A percentile compares a stretch with the other conserved stretches of the same genome.
phyloP scores from a whole-genome alignment of 2,888 invertebrate species.

The Stenodema calcarata region DNA sequence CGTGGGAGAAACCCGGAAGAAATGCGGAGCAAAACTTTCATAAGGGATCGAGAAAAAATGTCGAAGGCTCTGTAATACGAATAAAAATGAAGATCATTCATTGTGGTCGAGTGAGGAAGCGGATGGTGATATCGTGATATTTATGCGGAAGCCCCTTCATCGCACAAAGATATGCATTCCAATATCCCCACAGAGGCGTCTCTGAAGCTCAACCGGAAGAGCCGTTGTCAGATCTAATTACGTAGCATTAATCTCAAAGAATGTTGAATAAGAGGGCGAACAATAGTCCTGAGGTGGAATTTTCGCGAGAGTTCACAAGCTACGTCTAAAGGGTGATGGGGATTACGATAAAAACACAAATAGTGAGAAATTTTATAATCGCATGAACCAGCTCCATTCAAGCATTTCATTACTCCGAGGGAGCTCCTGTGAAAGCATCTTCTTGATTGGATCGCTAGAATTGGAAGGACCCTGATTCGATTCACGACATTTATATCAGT shows the following conservation, averaged over 20 bases:
- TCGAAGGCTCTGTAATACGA: not conserved
- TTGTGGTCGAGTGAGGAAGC: not conserved
- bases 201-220: not conserved
- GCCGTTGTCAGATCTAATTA: conserved; percentile 10
- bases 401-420: not conserved
- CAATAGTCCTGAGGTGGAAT: conserved; percentile 1
- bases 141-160: not conserved
- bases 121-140: not conserved
- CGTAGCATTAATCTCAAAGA: not conserved
- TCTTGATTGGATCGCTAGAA: not conserved
- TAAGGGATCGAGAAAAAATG: no score
- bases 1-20: no score
- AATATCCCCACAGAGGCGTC: not conserved
- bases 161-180: not conserved
- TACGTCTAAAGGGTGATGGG: not conserved
- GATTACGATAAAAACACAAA: not conserved
- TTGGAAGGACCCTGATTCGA: not conserved
- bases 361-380: conserved; percentile 3
- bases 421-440: not conserved
- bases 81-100: not conserved
- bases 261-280: not conserved
- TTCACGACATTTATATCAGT: not conserved
- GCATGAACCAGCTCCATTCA: not conserved
- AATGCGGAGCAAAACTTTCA: no score
- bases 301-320: not conserved